Evolutionary conservation across 2,888 invertebrate genomes (phyloP).

Genomic region (Aporophyla nigra): DNA sequence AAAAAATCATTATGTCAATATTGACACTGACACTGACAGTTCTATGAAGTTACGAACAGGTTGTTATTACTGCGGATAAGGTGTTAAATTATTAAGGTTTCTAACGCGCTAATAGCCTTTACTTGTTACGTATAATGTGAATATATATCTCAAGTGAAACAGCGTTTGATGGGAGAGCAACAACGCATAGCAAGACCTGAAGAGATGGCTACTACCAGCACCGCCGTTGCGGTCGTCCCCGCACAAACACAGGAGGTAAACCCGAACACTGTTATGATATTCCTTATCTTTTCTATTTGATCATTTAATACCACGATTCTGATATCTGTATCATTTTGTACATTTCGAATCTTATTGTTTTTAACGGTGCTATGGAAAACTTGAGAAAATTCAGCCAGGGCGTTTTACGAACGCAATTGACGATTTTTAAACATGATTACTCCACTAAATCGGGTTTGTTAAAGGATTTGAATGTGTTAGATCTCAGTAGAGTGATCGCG

Average conservation of each 20-base stretch:
- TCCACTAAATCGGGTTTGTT: conserved; percentile 90
- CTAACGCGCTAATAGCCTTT: conserved; percentile 37
- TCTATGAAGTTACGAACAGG: conserved; percentile 47
- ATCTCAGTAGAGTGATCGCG: conserved; percentile 96
- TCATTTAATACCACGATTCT: conserved; percentile 69
- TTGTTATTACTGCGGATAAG: conserved; percentile 47
- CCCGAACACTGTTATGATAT: conserved; percentile 57
- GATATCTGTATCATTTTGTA: conserved; percentile 54
- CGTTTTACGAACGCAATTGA: conserved; percentile 65
- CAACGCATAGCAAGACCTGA: conserved; percentile 72
- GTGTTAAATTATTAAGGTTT: conserved; percentile 51
- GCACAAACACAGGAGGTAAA: conserved; percentile 85
- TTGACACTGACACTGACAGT: conserved; percentile 51
- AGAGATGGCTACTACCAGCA: conserved; percentile 88
- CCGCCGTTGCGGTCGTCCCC: conserved; percentile 84
- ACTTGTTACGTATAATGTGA: conserved; percentile 74
- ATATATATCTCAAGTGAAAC: conserved; percentile 60
- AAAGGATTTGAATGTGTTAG: conserved; percentile 93
- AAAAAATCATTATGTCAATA: conserved; percentile 17
- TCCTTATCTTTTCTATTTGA: conserved; percentile 81
- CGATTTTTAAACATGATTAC: conserved; percentile 66
- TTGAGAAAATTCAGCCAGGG: conserved; percentile 63
- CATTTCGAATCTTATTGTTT: conserved; percentile 52
- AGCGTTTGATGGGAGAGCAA: conserved; percentile 84
- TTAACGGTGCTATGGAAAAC: conserved; percentile 68